A percentile compares a stretch with the other conserved stretches of the same genome.
Evolutionary conservation across 2,888 invertebrate genomes (phyloP).

Genomic region (Tortricodes alternella): DNA sequence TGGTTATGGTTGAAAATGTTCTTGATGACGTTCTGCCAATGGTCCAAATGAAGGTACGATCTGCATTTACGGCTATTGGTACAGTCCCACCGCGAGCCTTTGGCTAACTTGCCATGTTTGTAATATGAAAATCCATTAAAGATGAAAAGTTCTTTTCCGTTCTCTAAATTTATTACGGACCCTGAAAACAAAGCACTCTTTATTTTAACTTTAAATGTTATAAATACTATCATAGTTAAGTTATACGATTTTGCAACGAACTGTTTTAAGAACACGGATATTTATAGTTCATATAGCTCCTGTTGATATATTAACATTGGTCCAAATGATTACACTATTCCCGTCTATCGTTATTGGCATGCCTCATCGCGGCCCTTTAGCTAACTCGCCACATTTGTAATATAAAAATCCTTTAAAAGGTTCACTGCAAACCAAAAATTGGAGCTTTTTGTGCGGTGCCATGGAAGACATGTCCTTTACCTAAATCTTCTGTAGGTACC

Average conservation of each 20-base stretch:
- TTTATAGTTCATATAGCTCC: neutral
- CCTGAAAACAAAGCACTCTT: too few species aligned
- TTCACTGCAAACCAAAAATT: too few species aligned
- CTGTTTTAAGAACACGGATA: neutral
- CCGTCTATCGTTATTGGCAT: constrained; percentile 6
- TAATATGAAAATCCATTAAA: constrained; percentile 14
- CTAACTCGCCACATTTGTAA: neutral
- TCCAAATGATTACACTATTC: constrained; percentile 5
- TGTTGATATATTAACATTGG: neutral
- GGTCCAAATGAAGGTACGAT: constrained; percentile 11
- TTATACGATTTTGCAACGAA: too few species aligned
- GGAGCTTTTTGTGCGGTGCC: too few species aligned
- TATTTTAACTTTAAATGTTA: too few species aligned
- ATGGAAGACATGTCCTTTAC: too few species aligned
- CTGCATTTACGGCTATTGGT: constrained; percentile 7
- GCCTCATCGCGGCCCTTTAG: constrained; percentile 2
- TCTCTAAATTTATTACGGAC: constrained; percentile 2
- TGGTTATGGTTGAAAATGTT: neutral
- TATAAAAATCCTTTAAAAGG: neutral
- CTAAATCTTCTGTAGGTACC: too few species aligned
- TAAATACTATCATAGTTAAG: too few species aligned
- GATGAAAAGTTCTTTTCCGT: neutral
- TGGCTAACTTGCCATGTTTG: neutral
- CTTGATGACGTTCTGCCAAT: neutral
- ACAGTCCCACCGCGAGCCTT: constrained; percentile 7